Evolutionary conservation across 2,797 vertebrate genomes (phyloP).

Genomic region (Cirrhinus mrigala): DNA sequence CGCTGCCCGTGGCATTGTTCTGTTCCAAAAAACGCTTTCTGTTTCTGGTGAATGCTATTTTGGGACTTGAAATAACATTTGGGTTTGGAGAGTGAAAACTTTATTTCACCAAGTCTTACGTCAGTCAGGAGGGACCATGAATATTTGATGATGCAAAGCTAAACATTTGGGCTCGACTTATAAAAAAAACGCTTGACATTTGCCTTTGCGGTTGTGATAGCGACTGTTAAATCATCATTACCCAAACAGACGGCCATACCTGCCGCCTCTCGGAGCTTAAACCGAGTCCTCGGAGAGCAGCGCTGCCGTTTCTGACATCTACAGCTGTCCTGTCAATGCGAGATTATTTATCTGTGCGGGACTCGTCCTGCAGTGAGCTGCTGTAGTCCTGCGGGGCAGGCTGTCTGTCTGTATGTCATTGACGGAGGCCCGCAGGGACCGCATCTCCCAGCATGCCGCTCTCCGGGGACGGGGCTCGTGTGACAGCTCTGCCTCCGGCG

Average conservation of each 20-base stretch:
- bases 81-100: neutral
- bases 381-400: conserved; percentile 39
- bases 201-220: neutral
- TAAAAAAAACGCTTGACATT: conserved; percentile 17
- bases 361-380: conserved; percentile 16
- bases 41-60: conserved; percentile 21
- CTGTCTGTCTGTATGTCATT: conserved; percentile 53
- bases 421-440: conserved; percentile 45
- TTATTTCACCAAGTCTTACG: conserved; percentile 6
- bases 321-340: conserved; percentile 24
- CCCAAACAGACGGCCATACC: neutral
- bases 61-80: conserved; percentile 11
- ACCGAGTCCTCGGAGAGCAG: conserved; percentile 1
- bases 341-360: conserved; percentile 16
- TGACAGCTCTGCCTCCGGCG: conserved; percentile 53
- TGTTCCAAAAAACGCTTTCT: neutral
- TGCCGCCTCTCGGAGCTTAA: neutral
- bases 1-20: conserved; percentile 10
- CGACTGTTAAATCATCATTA: conserved; percentile 21
- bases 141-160: conserved; percentile 25
- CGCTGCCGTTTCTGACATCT: neutral
- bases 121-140: neutral
- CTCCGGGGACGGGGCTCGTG: conserved; percentile 30
- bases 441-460: conserved; percentile 55
- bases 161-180: conserved; percentile 24